These are phyloP conservation scores for Venustoraphidia nigricollis DNA, from an alignment of 2,888 invertebrate genomes.

Conservation along the genomic window DNA sequence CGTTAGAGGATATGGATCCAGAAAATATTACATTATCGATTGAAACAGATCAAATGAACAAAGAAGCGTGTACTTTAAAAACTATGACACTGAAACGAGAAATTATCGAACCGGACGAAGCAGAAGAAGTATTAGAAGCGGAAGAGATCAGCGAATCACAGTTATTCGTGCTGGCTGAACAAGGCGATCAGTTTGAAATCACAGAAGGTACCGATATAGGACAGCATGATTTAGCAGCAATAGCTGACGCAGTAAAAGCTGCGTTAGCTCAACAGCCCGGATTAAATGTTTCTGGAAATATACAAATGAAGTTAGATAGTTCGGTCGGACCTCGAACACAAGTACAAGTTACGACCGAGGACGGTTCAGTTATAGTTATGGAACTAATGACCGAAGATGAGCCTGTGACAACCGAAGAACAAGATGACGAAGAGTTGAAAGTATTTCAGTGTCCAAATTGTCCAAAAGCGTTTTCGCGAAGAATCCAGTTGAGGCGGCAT, in stretches of 20 bases:
- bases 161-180: slow-evolving; percentile 14
- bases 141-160: slow-evolving; percentile 5
- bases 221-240: slow-evolving; percentile 24
- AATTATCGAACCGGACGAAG: slow-evolving; percentile 11
- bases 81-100: slow-evolving; percentile 19
- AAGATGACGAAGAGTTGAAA: slow-evolving; percentile 25
- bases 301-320: slow-evolving; percentile 23
- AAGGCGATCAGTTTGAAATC: slow-evolving; percentile 13
- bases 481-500: slow-evolving; percentile 43
- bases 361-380: slow-evolving; percentile 32
- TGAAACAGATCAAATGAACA: slow-evolving; percentile 21
- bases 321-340: slow-evolving; percentile 12
- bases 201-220: slow-evolving; percentile 14
- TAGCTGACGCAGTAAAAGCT: slow-evolving; percentile 27
- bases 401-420: slow-evolving; percentile 10
- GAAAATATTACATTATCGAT: slow-evolving; percentile 32
- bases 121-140: slow-evolving; percentile 1
- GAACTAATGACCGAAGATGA: slow-evolving; percentile 27
- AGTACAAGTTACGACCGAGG: slow-evolving; percentile 29
- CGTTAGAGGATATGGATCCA: slow-evolving; percentile 24
- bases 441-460: slow-evolving; percentile 46
- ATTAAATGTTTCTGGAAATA: slow-evolving; percentile 22
- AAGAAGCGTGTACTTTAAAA: slow-evolving; percentile 26
- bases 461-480: slow-evolving; percentile 43
- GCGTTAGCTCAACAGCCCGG: slow-evolving; percentile 13